Evolutionary conservation across 37 sponge, comb jelly and placozoan genomes (phyloP).

Genomic region (Agelas oroides): DNA sequence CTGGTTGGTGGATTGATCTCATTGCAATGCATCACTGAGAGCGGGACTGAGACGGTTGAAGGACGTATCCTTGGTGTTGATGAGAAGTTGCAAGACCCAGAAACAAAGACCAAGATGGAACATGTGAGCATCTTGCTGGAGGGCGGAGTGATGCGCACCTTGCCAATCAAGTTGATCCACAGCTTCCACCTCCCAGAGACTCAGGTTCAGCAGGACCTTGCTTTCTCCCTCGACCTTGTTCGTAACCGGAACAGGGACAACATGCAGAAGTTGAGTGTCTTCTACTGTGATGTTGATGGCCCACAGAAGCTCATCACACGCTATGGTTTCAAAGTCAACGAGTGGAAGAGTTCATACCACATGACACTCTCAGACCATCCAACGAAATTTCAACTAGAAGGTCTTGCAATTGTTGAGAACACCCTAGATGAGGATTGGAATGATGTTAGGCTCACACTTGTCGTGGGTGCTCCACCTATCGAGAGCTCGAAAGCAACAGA

Average conservation of each 20-base stretch:
- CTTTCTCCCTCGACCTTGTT: conserved; percentile 77
- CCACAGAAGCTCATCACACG: conserved; percentile 55
- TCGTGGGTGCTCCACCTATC: conserved; percentile 89
- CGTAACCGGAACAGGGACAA: conserved; percentile 52
- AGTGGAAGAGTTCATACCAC: conserved; percentile 93
- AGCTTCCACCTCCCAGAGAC: conserved; percentile 60
- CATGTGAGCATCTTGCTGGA: conserved; percentile 66
- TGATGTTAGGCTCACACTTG: conserved; percentile 78
- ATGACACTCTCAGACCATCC: conserved; percentile 59
- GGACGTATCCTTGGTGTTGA: conserved; percentile 85
- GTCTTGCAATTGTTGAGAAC: conserved; percentile 87
- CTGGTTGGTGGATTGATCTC: conserved; percentile 48
- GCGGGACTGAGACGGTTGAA: conserved; percentile 11
- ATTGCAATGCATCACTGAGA: background rate
- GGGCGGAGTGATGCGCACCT: conserved; percentile 26
- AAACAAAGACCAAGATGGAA: background rate
- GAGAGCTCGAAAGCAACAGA: background rate
- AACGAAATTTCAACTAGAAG: conserved; percentile 66
- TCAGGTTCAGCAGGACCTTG: conserved; percentile 65
- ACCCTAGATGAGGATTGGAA: conserved; percentile 92
- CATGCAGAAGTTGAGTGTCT: conserved; percentile 86
- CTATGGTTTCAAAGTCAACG: conserved; percentile 78
- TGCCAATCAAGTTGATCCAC: conserved; percentile 48
- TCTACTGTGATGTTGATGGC: conserved; percentile 65
- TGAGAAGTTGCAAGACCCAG: background rate